Base-by-base conservation (phyloP, 2,888 invertebrate genomes). In the Augochlorella aurata region DNA sequence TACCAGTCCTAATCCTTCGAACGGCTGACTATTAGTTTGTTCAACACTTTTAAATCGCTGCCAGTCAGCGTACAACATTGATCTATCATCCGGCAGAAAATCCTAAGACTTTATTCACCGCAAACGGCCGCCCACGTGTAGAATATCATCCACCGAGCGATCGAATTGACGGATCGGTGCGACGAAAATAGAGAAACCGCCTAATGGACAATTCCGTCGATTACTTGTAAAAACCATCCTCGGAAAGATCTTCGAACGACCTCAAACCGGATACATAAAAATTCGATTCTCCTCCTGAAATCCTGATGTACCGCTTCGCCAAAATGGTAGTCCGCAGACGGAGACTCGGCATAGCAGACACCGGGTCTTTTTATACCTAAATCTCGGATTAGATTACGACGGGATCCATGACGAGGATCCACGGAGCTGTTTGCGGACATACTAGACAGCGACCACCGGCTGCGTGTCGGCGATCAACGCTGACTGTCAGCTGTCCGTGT, bases 401-500 rank as follows among this genome's bases (percentile, higher is more conserved):
- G 49, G 24, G 45, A 63, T 29, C 29, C 14, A 58, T 50, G 24
- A 14, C 16, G 16, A 61, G 49, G 24, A 47, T 61, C 38, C 61
- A 29, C 18, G 61, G 61, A 61, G 61, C 29, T 61, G 61, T 24
- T 29, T 61, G 9, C 18, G 61, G 9, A 61, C 47, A 49, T 14
- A 14, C 47, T 14, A 14, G 47, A 49, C 47, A 49, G 24, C 74
- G 77, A 80, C 85, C 79, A 67, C 78, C 75, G 73, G 50, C 79
- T 44, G 66, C 79, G 67, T 72, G 73, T 79, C 84, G 78, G 75
- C 77, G 73, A 78, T 85, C 80, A 58, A 83, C 84, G 82, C 58
- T 90, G 91, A 90, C 88, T 90, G 88, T 91, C 90, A 92, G 91
- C 90, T 91, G 91, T 91, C 89, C 83, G 87, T 87, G 89, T 85